These are phyloP conservation scores for Brachyistius frenatus DNA, from an alignment of 2,113 vertebrate genomes.

Conservation along the genomic window DNA sequence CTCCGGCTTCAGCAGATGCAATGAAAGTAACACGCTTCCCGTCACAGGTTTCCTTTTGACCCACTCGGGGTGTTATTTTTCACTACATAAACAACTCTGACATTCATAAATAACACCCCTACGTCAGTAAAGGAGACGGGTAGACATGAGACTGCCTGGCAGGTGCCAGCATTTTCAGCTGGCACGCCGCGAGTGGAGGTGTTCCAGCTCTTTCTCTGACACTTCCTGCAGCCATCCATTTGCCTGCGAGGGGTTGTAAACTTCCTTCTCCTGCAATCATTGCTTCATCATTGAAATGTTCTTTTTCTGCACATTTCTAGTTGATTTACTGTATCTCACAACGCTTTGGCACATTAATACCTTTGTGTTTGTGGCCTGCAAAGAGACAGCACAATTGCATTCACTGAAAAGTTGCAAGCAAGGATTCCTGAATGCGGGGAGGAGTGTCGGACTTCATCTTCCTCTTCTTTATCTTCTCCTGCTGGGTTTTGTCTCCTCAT, in stretches of 20 bases:
- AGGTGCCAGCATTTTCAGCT: conserved; percentile 18
- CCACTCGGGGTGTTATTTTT: conserved; percentile 42
- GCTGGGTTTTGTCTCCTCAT: conserved; percentile 23
- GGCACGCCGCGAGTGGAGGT: conserved; percentile 13
- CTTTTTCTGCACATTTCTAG: not conserved
- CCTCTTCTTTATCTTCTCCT: conserved; percentile 12
- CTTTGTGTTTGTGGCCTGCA: not conserved
- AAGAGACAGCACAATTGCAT: conserved; percentile 7
- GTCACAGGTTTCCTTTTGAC: conserved; percentile 44
- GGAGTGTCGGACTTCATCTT: conserved; percentile 25
- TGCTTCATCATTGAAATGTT: not conserved
- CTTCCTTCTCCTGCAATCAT: not conserved
- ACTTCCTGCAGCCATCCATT: conserved; percentile 21
- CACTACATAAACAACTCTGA: conserved; percentile 56
- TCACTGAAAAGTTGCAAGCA: conserved; percentile 29
- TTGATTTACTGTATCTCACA: not conserved
- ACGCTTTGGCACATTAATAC: not conserved
- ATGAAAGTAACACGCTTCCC: conserved; percentile 33
- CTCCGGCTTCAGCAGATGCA: conserved; percentile 27
- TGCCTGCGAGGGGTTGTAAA: not conserved
- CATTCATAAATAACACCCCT: conserved; percentile 57
- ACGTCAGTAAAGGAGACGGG: conserved; percentile 29
- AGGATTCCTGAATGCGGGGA: conserved; percentile 8
- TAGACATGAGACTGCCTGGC: conserved; percentile 36
- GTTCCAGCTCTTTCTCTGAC: conserved; percentile 25